These are phyloP conservation scores for Muscidifurax raptorellus DNA, from an alignment of 1,140 invertebrate species.

Conservation along the genomic window DNA sequence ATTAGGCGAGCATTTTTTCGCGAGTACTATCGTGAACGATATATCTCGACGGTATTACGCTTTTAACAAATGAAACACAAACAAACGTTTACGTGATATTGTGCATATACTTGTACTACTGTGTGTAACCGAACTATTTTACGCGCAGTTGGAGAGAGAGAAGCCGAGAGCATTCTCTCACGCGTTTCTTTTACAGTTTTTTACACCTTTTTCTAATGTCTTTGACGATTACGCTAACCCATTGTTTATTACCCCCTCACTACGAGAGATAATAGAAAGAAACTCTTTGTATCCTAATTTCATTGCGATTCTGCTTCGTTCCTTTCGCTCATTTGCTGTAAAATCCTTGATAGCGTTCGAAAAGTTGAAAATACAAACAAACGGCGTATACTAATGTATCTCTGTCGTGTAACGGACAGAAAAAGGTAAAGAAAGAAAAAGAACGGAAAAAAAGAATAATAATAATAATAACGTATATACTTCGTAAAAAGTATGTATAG, in stretches of 20 bases:
- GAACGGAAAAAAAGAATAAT: constrained; percentile 52
- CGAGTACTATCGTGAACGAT: background rate
- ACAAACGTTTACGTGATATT: background rate
- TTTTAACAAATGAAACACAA: background rate
- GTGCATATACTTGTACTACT: background rate
- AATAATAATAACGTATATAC: background rate
- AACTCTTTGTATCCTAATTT: background rate
- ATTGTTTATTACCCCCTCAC: background rate
- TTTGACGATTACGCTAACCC: background rate
- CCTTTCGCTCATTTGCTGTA: background rate
- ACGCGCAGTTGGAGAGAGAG: background rate
- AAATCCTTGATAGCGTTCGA: constrained; percentile 68
- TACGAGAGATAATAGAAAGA: background rate
- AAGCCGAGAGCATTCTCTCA: background rate
- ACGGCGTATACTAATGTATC: constrained; percentile 55
- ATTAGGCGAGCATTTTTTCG: background rate
- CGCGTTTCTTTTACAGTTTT: constrained; percentile 39
- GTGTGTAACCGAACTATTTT: background rate
- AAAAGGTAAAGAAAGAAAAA: constrained; percentile 52
- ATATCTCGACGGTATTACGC: background rate
- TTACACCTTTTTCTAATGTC: constrained; percentile 41
- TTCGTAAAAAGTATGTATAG: constrained; percentile 62
- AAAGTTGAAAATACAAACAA: constrained; percentile 53
- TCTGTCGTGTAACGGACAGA: constrained; percentile 45
- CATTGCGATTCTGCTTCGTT: background rate